Conservation (phyloP, 1,140 invertebrate species). For the Episyrphus balteatus region DNA sequence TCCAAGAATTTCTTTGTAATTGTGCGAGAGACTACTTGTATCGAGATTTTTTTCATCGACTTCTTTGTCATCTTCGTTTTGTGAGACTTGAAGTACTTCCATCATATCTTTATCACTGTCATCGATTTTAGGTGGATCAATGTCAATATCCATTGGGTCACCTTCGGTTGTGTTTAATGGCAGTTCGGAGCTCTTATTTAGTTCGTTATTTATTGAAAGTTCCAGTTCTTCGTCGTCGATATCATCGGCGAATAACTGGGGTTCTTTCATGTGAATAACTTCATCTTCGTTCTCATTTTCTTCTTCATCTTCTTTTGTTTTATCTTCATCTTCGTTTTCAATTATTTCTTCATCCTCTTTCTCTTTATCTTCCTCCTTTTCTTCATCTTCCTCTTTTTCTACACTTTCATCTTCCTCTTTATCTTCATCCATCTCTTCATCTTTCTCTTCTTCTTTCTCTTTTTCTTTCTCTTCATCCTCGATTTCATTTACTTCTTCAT, state of each 20-base stretch:
- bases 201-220: too few relatives aligned
- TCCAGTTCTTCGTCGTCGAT: background rate
- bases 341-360: background rate
- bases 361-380: background rate
- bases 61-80: too few relatives aligned
- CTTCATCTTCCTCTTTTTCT: slow-evolving; percentile 1
- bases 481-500: background rate
- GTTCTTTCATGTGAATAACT: background rate
- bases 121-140: too few relatives aligned
- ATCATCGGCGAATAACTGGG: background rate
- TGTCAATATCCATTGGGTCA: too few relatives aligned
- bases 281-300: background rate
- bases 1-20: too few relatives aligned
- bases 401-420: background rate
- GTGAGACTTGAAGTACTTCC: too few relatives aligned
- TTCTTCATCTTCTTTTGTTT: background rate
- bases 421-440: background rate
- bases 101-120: too few relatives aligned
- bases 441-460: background rate
- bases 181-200: too few relatives aligned
- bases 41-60: too few relatives aligned
- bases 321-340: too few relatives aligned
- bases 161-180: too few relatives aligned
- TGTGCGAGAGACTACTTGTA: too few relatives aligned
- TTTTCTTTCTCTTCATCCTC: background rate